Evolutionary conservation across 2,888 invertebrate genomes (phyloP).

Genomic region (Eupsilia transversa): DNA sequence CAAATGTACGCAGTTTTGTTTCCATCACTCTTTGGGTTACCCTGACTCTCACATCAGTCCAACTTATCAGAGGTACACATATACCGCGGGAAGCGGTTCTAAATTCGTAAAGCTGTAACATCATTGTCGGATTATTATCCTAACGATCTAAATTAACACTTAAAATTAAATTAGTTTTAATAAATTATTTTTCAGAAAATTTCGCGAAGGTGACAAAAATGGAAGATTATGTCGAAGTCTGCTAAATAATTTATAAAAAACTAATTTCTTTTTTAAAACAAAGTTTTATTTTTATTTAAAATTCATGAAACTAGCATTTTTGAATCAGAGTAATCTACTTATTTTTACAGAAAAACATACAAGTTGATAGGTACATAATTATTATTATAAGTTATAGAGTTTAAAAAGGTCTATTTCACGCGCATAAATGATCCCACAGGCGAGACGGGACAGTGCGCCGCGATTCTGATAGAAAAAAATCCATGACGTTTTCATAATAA

Average conservation of each 20-base stretch:
- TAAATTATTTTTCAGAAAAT: background rate
- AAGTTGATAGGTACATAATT: background rate
- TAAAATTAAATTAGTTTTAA: conserved; percentile 13
- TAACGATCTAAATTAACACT: background rate
- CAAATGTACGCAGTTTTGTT: conserved; percentile 53
- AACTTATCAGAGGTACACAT: conserved; percentile 12
- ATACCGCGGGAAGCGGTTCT: conserved; percentile 7
- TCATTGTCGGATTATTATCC: background rate
- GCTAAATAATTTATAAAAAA: conserved; percentile 2
- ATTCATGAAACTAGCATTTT: background rate
- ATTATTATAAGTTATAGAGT: conserved; percentile 1
- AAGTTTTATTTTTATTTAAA: background rate
- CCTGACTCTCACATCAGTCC: conserved; percentile 32
- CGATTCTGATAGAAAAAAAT: no score
- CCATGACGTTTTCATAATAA: no score
- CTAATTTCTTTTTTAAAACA: background rate
- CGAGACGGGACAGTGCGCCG: no score
- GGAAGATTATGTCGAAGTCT: background rate
- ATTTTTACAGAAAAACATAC: conserved; percentile 7
- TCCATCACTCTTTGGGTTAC: conserved; percentile 24
- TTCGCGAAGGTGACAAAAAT: background rate
- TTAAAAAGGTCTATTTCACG: background rate
- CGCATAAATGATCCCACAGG: background rate
- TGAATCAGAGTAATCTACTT: conserved; percentile 9
- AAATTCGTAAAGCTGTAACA: conserved; percentile 9